Base-by-base conservation (phyloP, 1,140 invertebrate genomes). In the Drosophila parvula region DNA sequence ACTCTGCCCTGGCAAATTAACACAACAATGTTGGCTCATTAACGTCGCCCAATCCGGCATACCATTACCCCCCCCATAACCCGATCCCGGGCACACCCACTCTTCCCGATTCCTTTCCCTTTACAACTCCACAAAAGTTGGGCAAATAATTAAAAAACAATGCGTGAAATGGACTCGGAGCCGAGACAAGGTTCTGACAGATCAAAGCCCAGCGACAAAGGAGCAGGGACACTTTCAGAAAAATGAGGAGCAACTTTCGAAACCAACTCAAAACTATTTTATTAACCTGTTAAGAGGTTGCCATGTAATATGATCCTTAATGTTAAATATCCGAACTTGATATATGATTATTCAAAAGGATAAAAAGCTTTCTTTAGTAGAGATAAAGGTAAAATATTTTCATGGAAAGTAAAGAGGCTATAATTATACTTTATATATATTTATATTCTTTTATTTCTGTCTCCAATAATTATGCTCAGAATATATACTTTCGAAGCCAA, bases 11-110 rank as follows among this genome's bases (percentile, higher is more conserved):
- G 76, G 76, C 84, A 88, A 88, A 89, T 88, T 88, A 89, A 88
- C 84, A 88, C 84, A 89, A 88, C 84, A 88, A 88, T 88, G 84
- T 88, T 88, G 84, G 84, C 84, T 88, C 84, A 88, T 88, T 88
- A 88, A 88, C 84, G 68, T 51, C 53, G 68, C 65, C 68, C 51
- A 58, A 70, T 51, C 61, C 47, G 44, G 44, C 32, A 7, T 5
- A 6, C 55, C 45, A 38, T 40, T 7, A 3, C 12, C 45, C n/a
- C 0, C 47, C 47, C 47, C 16, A 50, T 32, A 11, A 22, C 22
- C 36, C 36, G 34, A 40, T 68, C 38, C 43, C 55, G 57, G 22
- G 22, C 22, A 50, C 62, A 34, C 44, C 70, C 61, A 57, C 55
- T 38, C 36, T 10, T n/a, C 4, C 27, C 48, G 16, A 41, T 18